Evolutionary conservation across 2,797 vertebrate genomes (phyloP).

Genomic region (Anabas testudineus): DNA sequence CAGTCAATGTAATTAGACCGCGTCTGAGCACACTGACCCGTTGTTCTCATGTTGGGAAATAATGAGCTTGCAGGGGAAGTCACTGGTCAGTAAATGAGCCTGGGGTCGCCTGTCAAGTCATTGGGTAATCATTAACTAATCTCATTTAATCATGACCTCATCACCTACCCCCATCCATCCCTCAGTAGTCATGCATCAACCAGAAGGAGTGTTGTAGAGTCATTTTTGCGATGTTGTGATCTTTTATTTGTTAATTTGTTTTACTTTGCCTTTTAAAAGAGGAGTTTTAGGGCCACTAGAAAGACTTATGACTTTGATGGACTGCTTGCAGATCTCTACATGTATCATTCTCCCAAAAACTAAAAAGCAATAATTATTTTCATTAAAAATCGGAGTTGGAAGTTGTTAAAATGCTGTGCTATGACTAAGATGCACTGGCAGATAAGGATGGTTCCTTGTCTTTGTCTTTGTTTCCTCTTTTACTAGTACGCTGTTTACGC

Average conservation of each 20-base stretch:
- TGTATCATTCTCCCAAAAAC: neutral
- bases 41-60: constrained; percentile 72
- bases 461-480: constrained; percentile 29
- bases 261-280: no score
- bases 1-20: constrained; percentile 41
- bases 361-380: neutral
- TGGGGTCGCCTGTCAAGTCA: constrained; percentile 77
- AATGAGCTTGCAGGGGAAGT: constrained; percentile 73
- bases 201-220: constrained; percentile 3
- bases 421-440: neutral
- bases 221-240: constrained; percentile 14
- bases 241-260: no score
- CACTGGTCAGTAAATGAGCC: constrained; percentile 75
- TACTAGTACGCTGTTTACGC: constrained; percentile 31
- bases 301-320: no score
- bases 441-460: constrained; percentile 5
- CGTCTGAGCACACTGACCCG: constrained; percentile 64
- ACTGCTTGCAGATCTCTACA: neutral
- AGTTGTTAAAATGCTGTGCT: constrained; percentile 1
- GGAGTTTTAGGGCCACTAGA: no score
- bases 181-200: neutral
- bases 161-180: constrained; percentile 12
- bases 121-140: constrained; percentile 83
- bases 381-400: neutral
- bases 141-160: constrained; percentile 81